Conservation (phyloP, 1,140 invertebrate species). For the Drusus annulatus region DNA sequence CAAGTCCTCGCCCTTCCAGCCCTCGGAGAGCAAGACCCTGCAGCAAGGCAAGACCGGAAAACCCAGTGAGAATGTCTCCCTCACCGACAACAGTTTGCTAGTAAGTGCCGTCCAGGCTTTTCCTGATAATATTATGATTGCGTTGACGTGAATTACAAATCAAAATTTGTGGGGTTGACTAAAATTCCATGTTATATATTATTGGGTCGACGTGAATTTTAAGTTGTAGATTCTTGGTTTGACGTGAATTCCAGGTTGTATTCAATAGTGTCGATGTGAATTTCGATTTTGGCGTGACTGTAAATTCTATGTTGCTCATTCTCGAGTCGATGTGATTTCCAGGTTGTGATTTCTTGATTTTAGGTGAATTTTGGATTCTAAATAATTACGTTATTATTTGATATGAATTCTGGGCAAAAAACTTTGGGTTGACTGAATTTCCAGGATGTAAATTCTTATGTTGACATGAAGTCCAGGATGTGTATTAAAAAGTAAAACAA, state of each 20-base stretch:
- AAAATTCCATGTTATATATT: neutral
- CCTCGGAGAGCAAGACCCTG: slow-evolving; percentile 19
- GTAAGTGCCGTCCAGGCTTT: slow-evolving; percentile 61
- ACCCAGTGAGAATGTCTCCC: slow-evolving; percentile 69
- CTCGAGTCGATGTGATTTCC: neutral
- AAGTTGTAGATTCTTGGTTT: neutral
- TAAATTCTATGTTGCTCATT: too few relatives aligned
- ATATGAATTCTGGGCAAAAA: neutral
- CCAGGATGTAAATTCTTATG: neutral
- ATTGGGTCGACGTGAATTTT: neutral
- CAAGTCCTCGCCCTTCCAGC: slow-evolving; percentile 5
- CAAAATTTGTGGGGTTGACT: neutral
- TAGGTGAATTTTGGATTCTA: neutral
- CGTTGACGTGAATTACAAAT: neutral
- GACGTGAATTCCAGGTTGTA: neutral
- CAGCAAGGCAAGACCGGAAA: slow-evolving; percentile 58
- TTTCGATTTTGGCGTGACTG: too few relatives aligned
- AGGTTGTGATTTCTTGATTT: neutral
- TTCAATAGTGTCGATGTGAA: too few relatives aligned
- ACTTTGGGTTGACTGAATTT: neutral
- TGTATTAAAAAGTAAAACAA: neutral
- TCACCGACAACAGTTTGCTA: slow-evolving; percentile 75
- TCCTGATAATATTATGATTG: neutral
- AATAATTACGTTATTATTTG: neutral
- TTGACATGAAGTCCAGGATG: neutral